These are phyloP conservation scores for Nephrotoma flavescens DNA, from an alignment of 2,888 invertebrate species.

Conservation along the genomic window DNA sequence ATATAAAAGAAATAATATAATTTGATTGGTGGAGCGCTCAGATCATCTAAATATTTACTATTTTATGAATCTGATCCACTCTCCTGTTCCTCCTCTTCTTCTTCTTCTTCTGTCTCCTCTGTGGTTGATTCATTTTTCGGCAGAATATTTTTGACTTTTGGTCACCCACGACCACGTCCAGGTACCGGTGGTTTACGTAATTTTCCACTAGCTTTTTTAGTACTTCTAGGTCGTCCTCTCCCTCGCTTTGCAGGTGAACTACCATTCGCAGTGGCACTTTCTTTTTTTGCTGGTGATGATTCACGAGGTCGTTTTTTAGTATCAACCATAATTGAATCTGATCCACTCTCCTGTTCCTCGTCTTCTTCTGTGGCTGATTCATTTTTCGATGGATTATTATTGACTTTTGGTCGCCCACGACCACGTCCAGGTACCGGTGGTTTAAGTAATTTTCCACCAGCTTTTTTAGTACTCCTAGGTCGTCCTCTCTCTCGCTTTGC, in stretches of 20 bases:
- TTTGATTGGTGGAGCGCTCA: background rate
- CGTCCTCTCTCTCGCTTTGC: constrained; percentile 40
- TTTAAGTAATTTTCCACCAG: constrained; percentile 23
- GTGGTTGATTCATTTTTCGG: constrained; percentile 16
- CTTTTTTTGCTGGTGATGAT: constrained; percentile 33
- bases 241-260: constrained; percentile 39
- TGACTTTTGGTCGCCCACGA: no score
- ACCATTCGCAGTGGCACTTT: constrained; percentile 34
- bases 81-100: constrained; percentile 16
- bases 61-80: constrained; percentile 16
- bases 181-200: no score
- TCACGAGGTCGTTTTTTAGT: constrained; percentile 37
- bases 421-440: no score
- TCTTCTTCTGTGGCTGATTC: constrained; percentile 17
- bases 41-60: background rate
- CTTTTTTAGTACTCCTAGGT: constrained; percentile 41
- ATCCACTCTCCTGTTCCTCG: constrained; percentile 16
- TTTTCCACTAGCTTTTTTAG: constrained; percentile 38
- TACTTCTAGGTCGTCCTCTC: constrained; percentile 40
- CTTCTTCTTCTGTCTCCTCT: constrained; percentile 17
- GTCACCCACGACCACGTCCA: constrained; percentile 7
- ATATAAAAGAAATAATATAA: background rate
- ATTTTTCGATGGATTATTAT: no score
- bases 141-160: background rate
- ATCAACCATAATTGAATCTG: constrained; percentile 23